A percentile compares a stretch with the other conserved stretches of the same genome.
These are phyloP conservation scores for Tolypeutes matacus DNA, from an alignment of 2,797 vertebrate species.

Conservation along the genomic window DNA sequence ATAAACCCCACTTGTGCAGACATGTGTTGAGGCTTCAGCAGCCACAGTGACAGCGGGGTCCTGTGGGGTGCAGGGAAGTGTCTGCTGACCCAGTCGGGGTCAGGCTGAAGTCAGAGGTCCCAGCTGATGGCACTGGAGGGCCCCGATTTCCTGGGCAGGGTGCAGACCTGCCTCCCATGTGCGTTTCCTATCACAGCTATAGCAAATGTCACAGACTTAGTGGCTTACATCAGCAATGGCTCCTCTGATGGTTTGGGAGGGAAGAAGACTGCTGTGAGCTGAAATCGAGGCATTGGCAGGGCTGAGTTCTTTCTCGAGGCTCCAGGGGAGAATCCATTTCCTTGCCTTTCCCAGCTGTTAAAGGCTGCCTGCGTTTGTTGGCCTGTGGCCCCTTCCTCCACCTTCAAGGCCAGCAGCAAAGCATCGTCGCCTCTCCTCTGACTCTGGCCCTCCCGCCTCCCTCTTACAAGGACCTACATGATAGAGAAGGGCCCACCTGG, in stretches of 20 bases:
- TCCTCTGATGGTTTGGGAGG: not conserved
- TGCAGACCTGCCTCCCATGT: not conserved
- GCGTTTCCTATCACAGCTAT: not conserved
- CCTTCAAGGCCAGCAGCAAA: not conserved
- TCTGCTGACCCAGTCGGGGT: not conserved
- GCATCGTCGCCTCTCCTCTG: not conserved
- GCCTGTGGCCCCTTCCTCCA: no score
- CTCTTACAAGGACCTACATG: not conserved
- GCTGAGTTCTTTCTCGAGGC: not conserved
- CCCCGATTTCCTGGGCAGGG: not conserved
- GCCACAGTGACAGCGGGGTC: fast-evolving
- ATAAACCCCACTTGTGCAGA: not conserved
- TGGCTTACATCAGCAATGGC: not conserved
- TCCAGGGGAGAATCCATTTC: not conserved
- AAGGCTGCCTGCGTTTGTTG: no score
- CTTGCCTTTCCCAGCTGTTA: no score
- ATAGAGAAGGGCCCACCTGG: not conserved
- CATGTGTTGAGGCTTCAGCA: fast-evolving
- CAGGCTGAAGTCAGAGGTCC: not conserved
- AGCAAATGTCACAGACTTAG: not conserved
- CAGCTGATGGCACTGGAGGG: fast-evolving
- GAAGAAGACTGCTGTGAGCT: not conserved
- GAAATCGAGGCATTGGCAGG: not conserved
- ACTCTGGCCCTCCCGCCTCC: not conserved
- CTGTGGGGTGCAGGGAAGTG: not conserved